phyloP scores from a whole-genome alignment of 2,888 invertebrate genomes.

The Ceraclea dissimilis region DNA sequence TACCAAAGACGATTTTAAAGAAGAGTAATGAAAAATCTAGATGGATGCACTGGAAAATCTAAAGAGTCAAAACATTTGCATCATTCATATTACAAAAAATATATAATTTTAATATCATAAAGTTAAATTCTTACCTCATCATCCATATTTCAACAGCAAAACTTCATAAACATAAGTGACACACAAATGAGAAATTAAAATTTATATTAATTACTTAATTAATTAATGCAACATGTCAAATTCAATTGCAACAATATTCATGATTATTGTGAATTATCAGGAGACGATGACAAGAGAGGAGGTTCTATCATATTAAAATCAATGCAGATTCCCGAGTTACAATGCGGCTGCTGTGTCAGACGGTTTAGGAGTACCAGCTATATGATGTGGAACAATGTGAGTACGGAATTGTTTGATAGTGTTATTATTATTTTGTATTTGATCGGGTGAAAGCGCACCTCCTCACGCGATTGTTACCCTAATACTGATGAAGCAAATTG shows the following conservation, averaged over 20 bases:
- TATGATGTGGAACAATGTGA: not conserved
- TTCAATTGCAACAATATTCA: not conserved
- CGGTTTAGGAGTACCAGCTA: not conserved
- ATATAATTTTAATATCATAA: no score
- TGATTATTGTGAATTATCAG: not conserved
- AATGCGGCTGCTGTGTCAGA: not conserved
- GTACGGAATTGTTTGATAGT: not conserved
- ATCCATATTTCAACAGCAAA: slow-evolving; percentile 1
- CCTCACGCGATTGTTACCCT: slow-evolving; percentile 14
- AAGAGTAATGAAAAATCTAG: no score
- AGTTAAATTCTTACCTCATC: not conserved
- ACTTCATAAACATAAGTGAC: not conserved
- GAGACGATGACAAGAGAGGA: not conserved
- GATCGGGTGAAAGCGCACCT: slow-evolving; percentile 5
- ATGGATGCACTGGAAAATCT: no score
- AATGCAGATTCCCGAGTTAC: not conserved
- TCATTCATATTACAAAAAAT: no score
- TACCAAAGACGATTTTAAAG: no score
- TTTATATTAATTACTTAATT: not conserved
- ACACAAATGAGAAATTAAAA: not conserved
- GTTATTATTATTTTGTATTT: not conserved
- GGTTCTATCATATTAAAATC: not conserved
- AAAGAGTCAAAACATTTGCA: no score
- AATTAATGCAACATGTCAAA: not conserved
- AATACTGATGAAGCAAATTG: slow-evolving; percentile 12